Conservation (phyloP, 1,140 invertebrate species). For the Caenorhabditis latens region DNA sequence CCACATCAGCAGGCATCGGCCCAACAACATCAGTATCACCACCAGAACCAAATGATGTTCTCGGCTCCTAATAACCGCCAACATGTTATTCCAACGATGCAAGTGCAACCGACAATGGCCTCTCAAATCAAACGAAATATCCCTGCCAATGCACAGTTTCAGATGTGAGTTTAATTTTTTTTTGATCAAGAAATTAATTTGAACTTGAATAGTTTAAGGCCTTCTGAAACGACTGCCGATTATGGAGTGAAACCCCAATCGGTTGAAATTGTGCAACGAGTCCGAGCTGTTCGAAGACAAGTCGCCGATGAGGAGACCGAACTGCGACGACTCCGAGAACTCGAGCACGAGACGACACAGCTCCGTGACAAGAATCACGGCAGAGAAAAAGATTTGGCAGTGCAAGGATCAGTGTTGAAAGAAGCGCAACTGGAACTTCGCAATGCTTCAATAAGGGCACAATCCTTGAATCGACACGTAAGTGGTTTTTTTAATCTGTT, state of each 20-base stretch:
- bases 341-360: constrained; percentile 27
- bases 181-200: background rate
- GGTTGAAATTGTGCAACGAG: constrained; percentile 35
- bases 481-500: background rate
- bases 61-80: constrained; percentile 7
- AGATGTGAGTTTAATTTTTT: background rate
- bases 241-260: constrained; percentile 36
- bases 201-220: background rate
- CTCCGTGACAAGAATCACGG: constrained; percentile 23
- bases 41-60: constrained; percentile 5
- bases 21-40: constrained; percentile 14
- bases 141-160: constrained; percentile 13
- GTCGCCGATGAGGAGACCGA: constrained; percentile 60
- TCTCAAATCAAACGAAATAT: constrained; percentile 32
- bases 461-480: constrained; percentile 38
- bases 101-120: constrained; percentile 35
- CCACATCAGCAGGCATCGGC: constrained; percentile 17
- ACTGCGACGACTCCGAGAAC: constrained; percentile 26
- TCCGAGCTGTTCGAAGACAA: constrained; percentile 47
- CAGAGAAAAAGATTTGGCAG: constrained; percentile 8
- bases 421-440: constrained; percentile 17
- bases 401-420: constrained; percentile 40
- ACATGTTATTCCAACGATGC: constrained; percentile 35
- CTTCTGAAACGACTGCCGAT: constrained; percentile 13
- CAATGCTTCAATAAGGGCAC: constrained; percentile 16